Conservation (phyloP, 2,797 vertebrate genomes). For the Lepus oiostolus region DNA sequence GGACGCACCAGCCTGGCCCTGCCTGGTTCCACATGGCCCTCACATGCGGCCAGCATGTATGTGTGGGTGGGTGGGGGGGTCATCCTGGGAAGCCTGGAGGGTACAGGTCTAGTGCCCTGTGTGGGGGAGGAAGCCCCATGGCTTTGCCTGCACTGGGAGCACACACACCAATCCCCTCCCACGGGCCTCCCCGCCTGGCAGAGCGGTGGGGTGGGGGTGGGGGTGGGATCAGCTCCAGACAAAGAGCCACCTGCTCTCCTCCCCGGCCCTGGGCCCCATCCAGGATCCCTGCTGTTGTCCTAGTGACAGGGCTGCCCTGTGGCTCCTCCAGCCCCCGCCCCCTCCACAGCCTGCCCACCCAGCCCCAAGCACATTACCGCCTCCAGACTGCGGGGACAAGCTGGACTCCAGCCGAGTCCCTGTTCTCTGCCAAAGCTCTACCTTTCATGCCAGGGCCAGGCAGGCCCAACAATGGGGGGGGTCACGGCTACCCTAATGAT, state of each 20-base stretch:
- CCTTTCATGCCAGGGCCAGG: conserved; percentile 78
- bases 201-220: background rate
- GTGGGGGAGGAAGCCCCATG: background rate
- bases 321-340: conserved; percentile 30
- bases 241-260: conserved; percentile 84
- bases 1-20: background rate
- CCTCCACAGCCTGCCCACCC: background rate
- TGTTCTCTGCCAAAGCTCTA: conserved; percentile 80
- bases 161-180: background rate
- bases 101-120: background rate
- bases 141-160: conserved; percentile 29
- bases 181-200: conserved; percentile 16
- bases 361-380: conserved; percentile 59
- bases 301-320: conserved; percentile 75
- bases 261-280: background rate
- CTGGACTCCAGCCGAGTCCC: conserved; percentile 78
- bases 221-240: conserved; percentile 72
- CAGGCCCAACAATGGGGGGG: conserved; percentile 68
- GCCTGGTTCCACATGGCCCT: background rate
- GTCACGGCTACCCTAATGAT: conserved; percentile 72
- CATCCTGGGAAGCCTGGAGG: background rate
- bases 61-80: too few relatives aligned
- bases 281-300: conserved; percentile 74
- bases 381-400: conserved; percentile 64
- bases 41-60: too few relatives aligned